Percentiles rank a stretch among this genome's conserved stretches.
Evolutionary conservation across 2,888 invertebrate species (phyloP).

Genomic region (Proisotoma minuta): DNA sequence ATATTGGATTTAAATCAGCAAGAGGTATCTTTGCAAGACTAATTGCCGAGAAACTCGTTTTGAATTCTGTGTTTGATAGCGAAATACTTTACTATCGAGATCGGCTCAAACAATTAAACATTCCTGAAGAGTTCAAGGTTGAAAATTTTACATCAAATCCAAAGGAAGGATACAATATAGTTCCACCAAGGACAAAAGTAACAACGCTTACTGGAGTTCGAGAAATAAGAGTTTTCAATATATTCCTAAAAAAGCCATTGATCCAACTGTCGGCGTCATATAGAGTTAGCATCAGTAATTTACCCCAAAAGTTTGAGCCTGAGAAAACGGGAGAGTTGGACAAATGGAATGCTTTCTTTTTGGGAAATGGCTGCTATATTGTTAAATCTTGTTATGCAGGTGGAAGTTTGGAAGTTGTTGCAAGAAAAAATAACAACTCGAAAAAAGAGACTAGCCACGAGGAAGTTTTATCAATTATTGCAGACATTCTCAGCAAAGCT

Average conservation of each 20-base stretch:
- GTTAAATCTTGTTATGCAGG: slow-evolving; percentile 13
- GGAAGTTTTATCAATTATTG: background rate
- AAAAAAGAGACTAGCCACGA: background rate
- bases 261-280: background rate
- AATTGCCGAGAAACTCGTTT: background rate
- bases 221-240: background rate
- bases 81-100: background rate
- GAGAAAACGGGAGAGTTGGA: background rate
- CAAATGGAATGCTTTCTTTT: slow-evolving; percentile 7
- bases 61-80: background rate
- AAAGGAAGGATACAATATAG: background rate
- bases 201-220: background rate
- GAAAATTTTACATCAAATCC: background rate
- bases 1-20: slow-evolving; percentile 13
- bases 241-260: background rate
- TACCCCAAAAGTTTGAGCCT: background rate
- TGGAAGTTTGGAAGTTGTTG: slow-evolving; percentile 10
- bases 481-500: background rate
- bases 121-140: background rate
- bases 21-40: slow-evolving; percentile 1
- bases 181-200: background rate
- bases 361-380: slow-evolving; percentile 3
- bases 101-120: background rate
- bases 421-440: background rate
- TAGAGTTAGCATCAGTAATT: background rate